These are phyloP conservation scores for Mesorhabditis sp. DNA, from an alignment of 2,888 invertebrate species.

Conservation along the genomic window DNA sequence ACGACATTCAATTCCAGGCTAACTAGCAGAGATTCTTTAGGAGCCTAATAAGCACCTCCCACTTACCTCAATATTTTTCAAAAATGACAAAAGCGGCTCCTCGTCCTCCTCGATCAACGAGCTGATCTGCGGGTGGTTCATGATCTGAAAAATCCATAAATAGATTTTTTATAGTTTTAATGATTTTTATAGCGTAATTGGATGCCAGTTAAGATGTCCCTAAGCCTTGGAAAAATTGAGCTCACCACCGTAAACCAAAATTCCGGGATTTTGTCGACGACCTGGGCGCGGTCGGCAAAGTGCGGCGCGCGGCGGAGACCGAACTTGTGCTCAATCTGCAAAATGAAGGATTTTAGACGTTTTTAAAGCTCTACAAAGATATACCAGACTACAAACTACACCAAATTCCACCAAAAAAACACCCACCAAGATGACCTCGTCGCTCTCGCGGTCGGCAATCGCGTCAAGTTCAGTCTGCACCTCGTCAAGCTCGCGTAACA, in stretches of 20 bases:
- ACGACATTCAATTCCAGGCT: background rate
- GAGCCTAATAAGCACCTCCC: background rate
- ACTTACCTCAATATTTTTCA: background rate
- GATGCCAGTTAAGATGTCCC: too few relatives aligned
- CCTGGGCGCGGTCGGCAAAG: background rate
- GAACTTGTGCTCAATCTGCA: background rate
- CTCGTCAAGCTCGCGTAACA: background rate
- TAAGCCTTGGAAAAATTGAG: too few relatives aligned
- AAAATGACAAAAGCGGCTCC: background rate
- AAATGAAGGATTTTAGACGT: background rate
- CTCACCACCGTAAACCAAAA: slow-evolving; percentile 4
- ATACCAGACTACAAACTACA: background rate
- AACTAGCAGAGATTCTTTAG: background rate
- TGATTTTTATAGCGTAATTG: background rate
- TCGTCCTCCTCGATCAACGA: background rate
- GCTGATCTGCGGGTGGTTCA: background rate
- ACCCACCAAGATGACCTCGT: background rate
- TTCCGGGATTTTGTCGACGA: background rate
- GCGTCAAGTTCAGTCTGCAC: background rate
- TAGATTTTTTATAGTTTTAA: background rate
- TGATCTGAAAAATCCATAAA: background rate
- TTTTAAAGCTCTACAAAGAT: background rate
- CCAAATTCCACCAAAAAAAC: background rate
- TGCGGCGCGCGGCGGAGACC: background rate
- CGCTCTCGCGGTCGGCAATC: background rate